phyloP scores from a whole-genome alignment of 1,140 invertebrate genomes.

The Trachymyrmex septentrionalis region DNA sequence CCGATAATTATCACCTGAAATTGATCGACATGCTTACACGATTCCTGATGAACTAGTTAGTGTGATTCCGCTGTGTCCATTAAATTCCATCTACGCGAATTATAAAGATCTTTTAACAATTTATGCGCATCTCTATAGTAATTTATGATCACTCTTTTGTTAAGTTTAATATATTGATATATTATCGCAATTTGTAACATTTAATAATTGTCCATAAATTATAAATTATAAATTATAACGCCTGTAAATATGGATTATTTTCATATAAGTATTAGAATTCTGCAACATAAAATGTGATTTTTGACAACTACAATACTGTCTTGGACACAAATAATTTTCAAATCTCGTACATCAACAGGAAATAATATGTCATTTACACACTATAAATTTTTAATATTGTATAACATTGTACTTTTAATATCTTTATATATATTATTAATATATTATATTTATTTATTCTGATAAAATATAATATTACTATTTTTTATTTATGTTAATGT shows the following conservation, averaged over 20 bases:
- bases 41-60: conserved; percentile 17
- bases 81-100: neutral
- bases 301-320: conserved; percentile 2
- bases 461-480: neutral
- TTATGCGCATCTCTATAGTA: neutral
- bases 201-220: neutral
- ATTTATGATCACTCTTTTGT: neutral
- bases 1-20: conserved; percentile 26
- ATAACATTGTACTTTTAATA: neutral
- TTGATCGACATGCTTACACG: conserved; percentile 1
- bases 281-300: neutral
- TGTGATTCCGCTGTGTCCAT: neutral
- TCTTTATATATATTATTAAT: neutral
- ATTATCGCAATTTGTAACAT: neutral
- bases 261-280: neutral
- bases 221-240: neutral
- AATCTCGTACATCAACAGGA: neutral
- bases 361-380: neutral
- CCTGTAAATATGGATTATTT: neutral
- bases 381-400: neutral
- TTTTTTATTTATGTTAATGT: neutral
- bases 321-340: neutral
- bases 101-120: neutral
- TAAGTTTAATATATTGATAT: neutral
- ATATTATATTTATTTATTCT: neutral